Conservation (phyloP, 1,140 invertebrate species). For the Lordiphosa clarofinis region DNA sequence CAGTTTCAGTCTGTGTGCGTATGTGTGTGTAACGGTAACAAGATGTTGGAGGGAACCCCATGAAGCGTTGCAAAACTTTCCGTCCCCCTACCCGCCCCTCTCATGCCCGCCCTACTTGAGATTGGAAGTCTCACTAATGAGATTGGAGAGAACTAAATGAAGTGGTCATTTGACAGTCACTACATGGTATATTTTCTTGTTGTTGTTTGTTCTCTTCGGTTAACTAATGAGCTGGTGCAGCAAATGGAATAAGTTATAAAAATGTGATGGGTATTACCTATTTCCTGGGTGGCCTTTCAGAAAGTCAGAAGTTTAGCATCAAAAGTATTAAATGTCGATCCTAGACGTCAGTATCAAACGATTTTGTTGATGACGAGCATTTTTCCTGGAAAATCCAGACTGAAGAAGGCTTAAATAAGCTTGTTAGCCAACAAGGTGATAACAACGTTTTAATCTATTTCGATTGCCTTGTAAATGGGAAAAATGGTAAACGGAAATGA, state of each 20-base stretch:
- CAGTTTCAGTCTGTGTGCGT: constrained; percentile 28
- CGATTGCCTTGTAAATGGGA: too few species aligned
- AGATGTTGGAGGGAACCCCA: constrained; percentile 34
- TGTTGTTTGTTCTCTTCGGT: background rate
- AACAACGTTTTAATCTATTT: too few species aligned
- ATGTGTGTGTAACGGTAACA: constrained; percentile 43
- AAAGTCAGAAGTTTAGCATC: too few species aligned
- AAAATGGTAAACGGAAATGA: too few species aligned
- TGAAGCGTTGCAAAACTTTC: constrained; percentile 2
- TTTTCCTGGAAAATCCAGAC: too few species aligned
- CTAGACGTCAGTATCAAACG: too few species aligned
- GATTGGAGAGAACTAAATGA: constrained; percentile 3
- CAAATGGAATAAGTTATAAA: background rate
- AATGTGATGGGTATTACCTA: too few species aligned
- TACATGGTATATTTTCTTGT: background rate
- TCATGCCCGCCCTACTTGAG: background rate
- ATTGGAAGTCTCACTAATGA: constrained; percentile 9
- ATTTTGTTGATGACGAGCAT: too few species aligned
- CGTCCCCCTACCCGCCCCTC: background rate
- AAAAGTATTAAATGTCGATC: too few species aligned
- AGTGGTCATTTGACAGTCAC: constrained; percentile 6
- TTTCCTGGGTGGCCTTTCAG: too few species aligned
- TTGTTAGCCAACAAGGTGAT: too few species aligned
- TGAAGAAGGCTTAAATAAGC: too few species aligned
- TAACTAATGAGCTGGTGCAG: constrained; percentile 7